phyloP scores from a whole-genome alignment of 2,888 invertebrate species.

The Tipula vernalis region DNA sequence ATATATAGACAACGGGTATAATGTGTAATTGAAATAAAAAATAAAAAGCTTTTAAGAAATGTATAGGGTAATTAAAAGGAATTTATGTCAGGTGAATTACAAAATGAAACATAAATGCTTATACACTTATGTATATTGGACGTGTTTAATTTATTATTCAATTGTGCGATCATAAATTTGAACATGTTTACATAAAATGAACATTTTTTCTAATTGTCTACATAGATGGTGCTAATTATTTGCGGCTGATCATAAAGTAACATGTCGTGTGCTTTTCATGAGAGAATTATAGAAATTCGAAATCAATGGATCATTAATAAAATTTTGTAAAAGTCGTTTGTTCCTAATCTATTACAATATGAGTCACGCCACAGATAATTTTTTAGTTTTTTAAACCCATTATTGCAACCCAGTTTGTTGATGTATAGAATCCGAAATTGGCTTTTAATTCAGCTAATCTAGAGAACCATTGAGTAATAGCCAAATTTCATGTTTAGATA shows the following conservation, averaged over 20 bases:
- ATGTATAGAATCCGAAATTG: no score
- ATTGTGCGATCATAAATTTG: neutral
- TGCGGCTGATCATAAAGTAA: neutral
- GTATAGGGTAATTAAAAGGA: neutral
- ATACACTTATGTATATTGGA: neutral
- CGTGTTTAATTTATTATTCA: neutral
- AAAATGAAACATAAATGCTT: neutral
- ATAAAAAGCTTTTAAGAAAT: neutral
- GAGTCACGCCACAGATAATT: no score
- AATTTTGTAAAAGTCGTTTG: no score
- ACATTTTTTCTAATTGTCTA: neutral
- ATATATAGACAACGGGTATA: neutral
- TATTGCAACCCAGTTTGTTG: no score
- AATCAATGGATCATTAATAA: no score
- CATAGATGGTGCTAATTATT: neutral
- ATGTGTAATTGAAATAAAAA: neutral
- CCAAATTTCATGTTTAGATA: no score
- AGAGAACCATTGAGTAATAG: no score
- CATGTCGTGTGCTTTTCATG: neutral
- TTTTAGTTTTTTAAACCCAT: no score
- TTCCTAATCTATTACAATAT: no score
- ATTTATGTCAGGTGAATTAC: neutral
- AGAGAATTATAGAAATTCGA: no score
- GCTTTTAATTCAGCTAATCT: no score
- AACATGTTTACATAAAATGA: neutral